Percentiles rank a stretch among this genome's conserved stretches.
phyloP scores from a whole-genome alignment of 2,113 vertebrate genomes.

The Miniopterus natalensis region DNA sequence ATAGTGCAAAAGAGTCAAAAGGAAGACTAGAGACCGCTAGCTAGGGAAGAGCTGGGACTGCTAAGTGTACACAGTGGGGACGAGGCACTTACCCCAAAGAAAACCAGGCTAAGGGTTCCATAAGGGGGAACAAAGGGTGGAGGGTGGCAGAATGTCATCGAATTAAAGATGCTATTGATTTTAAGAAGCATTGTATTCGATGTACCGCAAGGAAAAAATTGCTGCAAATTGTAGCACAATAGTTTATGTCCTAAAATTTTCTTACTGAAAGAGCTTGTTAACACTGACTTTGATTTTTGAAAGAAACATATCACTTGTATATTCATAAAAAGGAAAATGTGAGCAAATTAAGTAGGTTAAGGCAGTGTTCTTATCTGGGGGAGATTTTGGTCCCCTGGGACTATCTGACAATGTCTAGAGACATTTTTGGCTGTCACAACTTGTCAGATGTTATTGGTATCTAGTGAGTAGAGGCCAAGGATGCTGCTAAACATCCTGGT shows the following conservation, averaged over 20 bases:
- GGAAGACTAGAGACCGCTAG: background rate
- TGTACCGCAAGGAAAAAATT: conserved; percentile 2
- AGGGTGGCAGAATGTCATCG: background rate
- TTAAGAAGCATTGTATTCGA: background rate
- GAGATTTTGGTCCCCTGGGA: background rate
- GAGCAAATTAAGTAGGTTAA: conserved; percentile 20
- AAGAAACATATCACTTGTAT: background rate
- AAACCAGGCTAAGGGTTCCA: background rate
- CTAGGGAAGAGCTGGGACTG: background rate
- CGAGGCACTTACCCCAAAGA: background rate
- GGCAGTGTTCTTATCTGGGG: background rate
- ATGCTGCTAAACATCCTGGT: background rate
- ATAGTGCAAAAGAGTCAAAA: background rate
- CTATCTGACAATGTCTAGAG: conserved; percentile 3
- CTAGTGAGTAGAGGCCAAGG: background rate
- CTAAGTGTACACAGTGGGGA: background rate
- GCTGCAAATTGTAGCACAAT: background rate
- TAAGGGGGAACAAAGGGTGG: background rate
- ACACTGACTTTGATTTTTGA: conserved; percentile 49
- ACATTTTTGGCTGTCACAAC: conserved; percentile 26
- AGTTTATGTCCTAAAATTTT: conserved; percentile 7
- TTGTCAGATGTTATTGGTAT: background rate
- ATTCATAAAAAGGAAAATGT: background rate
- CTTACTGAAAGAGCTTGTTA: background rate
- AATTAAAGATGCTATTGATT: background rate